These are phyloP conservation scores for Cossypha niveicapilla DNA, from an alignment of 2,797 vertebrate genomes.

Conservation along the genomic window DNA sequence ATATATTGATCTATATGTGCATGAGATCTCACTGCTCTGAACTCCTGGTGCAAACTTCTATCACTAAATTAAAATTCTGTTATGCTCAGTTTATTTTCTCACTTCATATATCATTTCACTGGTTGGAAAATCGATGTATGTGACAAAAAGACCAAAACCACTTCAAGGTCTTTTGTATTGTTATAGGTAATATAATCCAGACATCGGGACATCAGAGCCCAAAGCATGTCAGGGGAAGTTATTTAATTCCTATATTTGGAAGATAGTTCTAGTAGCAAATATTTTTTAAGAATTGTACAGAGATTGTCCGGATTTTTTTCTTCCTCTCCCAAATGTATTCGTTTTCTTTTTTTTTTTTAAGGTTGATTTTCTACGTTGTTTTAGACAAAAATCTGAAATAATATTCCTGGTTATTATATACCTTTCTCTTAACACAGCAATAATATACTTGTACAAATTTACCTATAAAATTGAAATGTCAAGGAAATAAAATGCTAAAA, in stretches of 20 bases:
- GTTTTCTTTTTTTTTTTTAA: background rate
- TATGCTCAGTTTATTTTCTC: background rate
- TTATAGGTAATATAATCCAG: background rate
- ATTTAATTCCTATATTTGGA: background rate
- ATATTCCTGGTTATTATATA: background rate
- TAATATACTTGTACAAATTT: background rate
- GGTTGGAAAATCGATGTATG: background rate
- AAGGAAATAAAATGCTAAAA: background rate
- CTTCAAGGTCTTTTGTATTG: background rate
- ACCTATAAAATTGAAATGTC: background rate
- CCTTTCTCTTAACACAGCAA: background rate
- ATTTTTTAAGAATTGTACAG: background rate
- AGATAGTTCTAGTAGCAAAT: background rate
- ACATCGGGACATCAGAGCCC: background rate
- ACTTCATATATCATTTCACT: background rate
- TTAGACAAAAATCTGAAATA: background rate
- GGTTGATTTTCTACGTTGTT: background rate
- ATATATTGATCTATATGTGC: background rate
- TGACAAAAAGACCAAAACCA: background rate
- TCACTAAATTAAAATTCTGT: background rate
- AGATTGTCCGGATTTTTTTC: background rate
- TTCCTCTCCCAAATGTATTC: fast-evolving
- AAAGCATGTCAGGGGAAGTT: background rate
- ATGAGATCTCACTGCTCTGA: background rate
- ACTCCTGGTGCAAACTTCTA: background rate